Percentiles rank a stretch among this genome's conserved stretches.
phyloP scores from a whole-genome alignment of 1,140 invertebrate species.

The Calliopsis andreniformis region DNA sequence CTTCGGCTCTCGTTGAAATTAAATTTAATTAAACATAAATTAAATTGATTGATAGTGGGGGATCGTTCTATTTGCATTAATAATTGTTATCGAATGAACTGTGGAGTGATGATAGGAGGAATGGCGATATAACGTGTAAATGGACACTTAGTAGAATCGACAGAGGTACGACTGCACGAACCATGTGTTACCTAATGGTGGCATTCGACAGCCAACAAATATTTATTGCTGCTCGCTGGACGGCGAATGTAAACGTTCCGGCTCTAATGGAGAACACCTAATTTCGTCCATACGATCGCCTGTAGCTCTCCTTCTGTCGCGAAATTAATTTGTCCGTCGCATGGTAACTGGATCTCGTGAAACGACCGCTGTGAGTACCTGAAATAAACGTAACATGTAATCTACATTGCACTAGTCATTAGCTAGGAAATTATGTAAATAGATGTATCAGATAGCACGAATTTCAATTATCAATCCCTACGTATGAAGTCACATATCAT shows the following conservation, averaged over 20 bases:
- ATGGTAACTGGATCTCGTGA: background rate
- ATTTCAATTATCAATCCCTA: too few relatives aligned
- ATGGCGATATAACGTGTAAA: conserved; percentile 67
- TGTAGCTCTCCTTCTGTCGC: background rate
- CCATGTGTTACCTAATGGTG: conserved; percentile 73
- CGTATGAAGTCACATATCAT: too few relatives aligned
- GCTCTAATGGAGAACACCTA: conserved; percentile 56
- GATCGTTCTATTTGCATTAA: too few relatives aligned
- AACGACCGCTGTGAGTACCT: background rate
- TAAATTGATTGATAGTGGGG: too few relatives aligned
- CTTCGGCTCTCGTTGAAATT: background rate
- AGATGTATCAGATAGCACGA: too few relatives aligned
- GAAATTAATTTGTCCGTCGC: conserved; percentile 36
- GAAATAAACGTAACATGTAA: background rate
- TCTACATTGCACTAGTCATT: too few relatives aligned
- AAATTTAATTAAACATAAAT: too few relatives aligned
- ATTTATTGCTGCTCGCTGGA: conserved; percentile 59
- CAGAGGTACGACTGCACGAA: conserved; percentile 42
- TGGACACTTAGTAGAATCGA: conserved; percentile 63
- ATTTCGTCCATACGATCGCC: conserved; percentile 37
- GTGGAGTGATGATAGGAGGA: conserved; percentile 41
- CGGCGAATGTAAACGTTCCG: conserved; percentile 55
- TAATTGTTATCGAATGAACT: too few relatives aligned
- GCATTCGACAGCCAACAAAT: conserved; percentile 54
- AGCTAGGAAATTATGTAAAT: too few relatives aligned